Evolutionary conservation across 1,140 invertebrate genomes (phyloP), one percentile per base, ranked within the genome.

Genomic region (Eubasilissa regina): DNA sequence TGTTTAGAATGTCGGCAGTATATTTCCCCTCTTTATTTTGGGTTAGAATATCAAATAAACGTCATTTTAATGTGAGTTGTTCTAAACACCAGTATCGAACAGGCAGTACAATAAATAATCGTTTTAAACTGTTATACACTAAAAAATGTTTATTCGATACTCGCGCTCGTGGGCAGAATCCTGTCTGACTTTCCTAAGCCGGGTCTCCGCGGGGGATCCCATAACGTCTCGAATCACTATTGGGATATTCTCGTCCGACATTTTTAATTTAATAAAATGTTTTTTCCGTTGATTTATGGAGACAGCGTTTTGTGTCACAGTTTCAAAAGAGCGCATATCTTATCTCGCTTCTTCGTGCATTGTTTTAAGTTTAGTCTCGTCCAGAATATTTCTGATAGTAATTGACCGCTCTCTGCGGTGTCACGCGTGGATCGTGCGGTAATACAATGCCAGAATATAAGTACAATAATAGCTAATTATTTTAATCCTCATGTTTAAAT

Each of bases 181-280:
- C 66, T 70, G 66, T 48, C 3, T 3, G 11, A 11, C 21, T n/a
- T 11, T 64, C 60, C 25, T 64, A 21, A n/a, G 19, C 21, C 60
- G 35, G 3, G 3, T 15, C 70, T 74, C 70, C 70, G 25, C 70
- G 51, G 70, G 70, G 51, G 70, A 35, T 56, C 70, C 35, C 70
- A 58, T 74, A 74, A 74, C 7, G 53, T 74, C 53, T 74, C 70
- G 53, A 35, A 74, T 73, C 68, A 35, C 25, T 55, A 55, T 55
- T 12, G 21, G 15, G 19, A 56, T 43, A 15, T 55, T 44, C 70
- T 11, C 56, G 70, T 74, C 56, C 70, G 43, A 25, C 51, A 74
- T 74, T 55, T 56, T 70, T 70, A 53, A 70, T 70, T 70, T 45
- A 70, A 70, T 70, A 70, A 70, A 70, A 13, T 48, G 47, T 70